Evolutionary conservation across 2,797 vertebrate genomes (phyloP), one percentile per base, ranked within the genome.

Genomic region (Platalea minor): DNA sequence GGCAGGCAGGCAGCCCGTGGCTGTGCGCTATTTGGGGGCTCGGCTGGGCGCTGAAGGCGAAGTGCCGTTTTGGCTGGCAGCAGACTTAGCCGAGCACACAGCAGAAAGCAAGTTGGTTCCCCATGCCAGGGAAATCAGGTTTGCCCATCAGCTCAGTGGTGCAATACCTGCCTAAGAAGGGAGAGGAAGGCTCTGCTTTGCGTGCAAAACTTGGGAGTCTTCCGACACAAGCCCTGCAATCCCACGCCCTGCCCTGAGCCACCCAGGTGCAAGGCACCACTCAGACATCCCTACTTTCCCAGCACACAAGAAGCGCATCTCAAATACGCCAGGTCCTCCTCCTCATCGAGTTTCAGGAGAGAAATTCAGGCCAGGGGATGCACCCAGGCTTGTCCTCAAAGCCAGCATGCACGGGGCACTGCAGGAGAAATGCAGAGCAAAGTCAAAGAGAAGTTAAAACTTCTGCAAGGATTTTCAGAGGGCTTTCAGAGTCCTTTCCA

Each of bases 211-310:
- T 7, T 21, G 8, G 48, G 43, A 24, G 39, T n/a, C 31, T 41
- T 53, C 35, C 5, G 5, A 50, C 16, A 35, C 13, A 45, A 53
- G 33, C 35, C 41, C 37, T 46, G 50, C 20, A 29, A 46, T 11
- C 48, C 35, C 7, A 2, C 1, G 5, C n/a, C 48, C 45, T 57
- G 33, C 56, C 56, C n/a, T 7, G 65, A 82, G 51, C 51, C 41
- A 26, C 17, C 13, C 0, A 0, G 16, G 39, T 29, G 48, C 1
- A 0, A 84, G 78, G 37, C n/a, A 46, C 48, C 0, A 0, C 65
- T 60, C 1, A 0, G n/a, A 60, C 17, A 10, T 17, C 70, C 56
- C 56, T 26, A 78, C 28, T 25, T 23, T 21, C 41, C 63, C 46
- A 9, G 29, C 74, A 57, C 8, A 3, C 2, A 9, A 69, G 31